A percentile compares a stretch with the other conserved stretches of the same genome.
Conservation (phyloP, 2,888 invertebrate genomes). For the Eulithis testata region DNA sequence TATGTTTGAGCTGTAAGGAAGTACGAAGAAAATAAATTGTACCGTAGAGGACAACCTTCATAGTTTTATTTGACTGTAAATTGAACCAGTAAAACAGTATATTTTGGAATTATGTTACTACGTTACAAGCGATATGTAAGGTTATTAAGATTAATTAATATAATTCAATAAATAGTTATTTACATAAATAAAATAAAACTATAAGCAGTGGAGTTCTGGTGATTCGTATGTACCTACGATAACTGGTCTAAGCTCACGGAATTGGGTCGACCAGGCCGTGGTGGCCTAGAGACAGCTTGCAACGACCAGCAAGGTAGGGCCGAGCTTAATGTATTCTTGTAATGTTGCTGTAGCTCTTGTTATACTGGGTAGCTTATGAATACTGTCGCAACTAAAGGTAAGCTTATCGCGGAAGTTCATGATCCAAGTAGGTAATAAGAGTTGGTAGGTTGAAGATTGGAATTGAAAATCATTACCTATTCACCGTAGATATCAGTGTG, state of each 20-base stretch:
- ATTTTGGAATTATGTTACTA: neutral
- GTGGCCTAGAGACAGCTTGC: slow-evolving; percentile 25
- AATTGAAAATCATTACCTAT: no score
- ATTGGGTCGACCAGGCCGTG: slow-evolving; percentile 41
- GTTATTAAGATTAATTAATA: no score
- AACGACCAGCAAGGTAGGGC: slow-evolving; percentile 23
- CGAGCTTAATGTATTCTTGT: neutral
- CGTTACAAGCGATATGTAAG: neutral
- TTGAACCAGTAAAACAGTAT: neutral
- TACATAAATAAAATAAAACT: neutral
- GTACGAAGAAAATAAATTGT: slow-evolving; percentile 8
- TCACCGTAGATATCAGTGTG: no score
- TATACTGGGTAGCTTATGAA: neutral
- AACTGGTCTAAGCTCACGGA: slow-evolving; percentile 52
- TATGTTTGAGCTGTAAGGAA: neutral
- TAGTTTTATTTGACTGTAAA: slow-evolving; percentile 14
- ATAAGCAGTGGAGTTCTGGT: slow-evolving; percentile 25
- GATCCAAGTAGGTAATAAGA: no score
- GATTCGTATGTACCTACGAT: slow-evolving; percentile 30
- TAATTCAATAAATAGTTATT: no score
- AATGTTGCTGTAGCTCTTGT: neutral
- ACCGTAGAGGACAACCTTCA: slow-evolving; percentile 14
- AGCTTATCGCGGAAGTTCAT: no score
- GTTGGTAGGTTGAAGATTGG: no score
- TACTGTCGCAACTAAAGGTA: no score